These are phyloP conservation scores for Lordiphosa clarofinis DNA, from an alignment of 1,140 invertebrate genomes.

Conservation along the genomic window DNA sequence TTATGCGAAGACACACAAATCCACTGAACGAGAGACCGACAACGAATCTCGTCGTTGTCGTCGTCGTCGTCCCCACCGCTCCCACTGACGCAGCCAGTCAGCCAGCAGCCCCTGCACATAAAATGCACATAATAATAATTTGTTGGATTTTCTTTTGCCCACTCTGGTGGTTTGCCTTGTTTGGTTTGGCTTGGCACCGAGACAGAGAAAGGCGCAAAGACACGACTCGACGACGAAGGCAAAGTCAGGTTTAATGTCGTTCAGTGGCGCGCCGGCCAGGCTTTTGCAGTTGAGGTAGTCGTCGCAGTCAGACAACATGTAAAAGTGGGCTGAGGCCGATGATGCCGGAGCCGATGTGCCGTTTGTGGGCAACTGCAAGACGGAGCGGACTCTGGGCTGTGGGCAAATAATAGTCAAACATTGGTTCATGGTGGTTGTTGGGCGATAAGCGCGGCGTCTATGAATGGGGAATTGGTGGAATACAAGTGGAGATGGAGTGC, in stretches of 20 bases:
- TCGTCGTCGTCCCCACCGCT: conserved; percentile 17
- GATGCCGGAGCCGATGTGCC: not conserved
- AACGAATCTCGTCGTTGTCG: conserved; percentile 31
- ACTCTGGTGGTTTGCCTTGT: conserved; percentile 66
- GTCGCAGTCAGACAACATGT: conserved; percentile 23
- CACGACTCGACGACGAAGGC: conserved; percentile 18
- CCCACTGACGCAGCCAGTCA: not conserved
- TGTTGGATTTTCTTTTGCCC: conserved; percentile 53
- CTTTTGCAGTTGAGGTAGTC: conserved; percentile 68
- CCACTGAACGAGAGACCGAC: conserved; percentile 77
- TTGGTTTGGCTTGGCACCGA: conserved; percentile 44
- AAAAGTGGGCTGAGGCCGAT: conserved; percentile 52
- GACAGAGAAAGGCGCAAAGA: conserved; percentile 8
- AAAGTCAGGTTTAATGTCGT: conserved; percentile 77
- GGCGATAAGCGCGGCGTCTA: conserved; percentile 31
- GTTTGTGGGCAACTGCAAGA: conserved; percentile 52
- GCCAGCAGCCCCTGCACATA: conserved; percentile 21
- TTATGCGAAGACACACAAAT: conserved; percentile 79
- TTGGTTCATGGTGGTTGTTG: conserved; percentile 30
- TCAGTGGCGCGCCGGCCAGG: conserved; percentile 43
- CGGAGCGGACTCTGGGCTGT: conserved; percentile 19
- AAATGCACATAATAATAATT: conserved; percentile 54
- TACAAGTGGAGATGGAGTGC: conserved; percentile 23
- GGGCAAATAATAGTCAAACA: conserved; percentile 37
- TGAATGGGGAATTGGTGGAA: conserved; percentile 36